A percentile compares a stretch with the other conserved stretches of the same genome.
Evolutionary conservation across 1,140 invertebrate genomes (phyloP).

Genomic region (Dendroctonus valens): DNA sequence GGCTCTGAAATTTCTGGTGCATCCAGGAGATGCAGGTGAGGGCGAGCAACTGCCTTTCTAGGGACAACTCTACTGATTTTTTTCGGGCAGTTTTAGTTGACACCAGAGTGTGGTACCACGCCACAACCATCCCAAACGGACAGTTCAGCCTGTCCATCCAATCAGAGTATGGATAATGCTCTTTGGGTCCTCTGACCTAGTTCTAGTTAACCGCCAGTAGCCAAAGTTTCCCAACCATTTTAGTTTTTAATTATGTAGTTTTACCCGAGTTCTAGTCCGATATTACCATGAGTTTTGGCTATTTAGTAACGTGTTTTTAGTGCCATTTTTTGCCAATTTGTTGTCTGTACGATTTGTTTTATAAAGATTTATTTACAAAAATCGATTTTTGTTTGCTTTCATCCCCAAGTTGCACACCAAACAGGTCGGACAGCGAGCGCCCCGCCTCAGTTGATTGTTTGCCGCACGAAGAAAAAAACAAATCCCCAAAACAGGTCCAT

Average conservation of each 20-base stretch:
- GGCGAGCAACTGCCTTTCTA: slow-evolving; percentile 22
- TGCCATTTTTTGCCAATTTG: slow-evolving; percentile 3
- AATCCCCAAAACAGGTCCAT: slow-evolving; percentile 25
- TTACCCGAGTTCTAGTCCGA: too few species aligned
- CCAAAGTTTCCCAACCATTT: not conserved
- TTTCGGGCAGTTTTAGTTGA: slow-evolving; percentile 73
- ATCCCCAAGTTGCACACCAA: not conserved
- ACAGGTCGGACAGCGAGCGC: not conserved
- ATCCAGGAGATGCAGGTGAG: slow-evolving; percentile 83
- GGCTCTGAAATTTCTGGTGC: slow-evolving; percentile 72
- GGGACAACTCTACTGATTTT: not conserved
- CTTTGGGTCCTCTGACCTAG: not conserved
- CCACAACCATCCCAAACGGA: slow-evolving; percentile 78
- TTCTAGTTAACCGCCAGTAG: not conserved
- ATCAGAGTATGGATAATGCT: slow-evolving; percentile 81
- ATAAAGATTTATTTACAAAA: not conserved
- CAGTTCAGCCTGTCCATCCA: slow-evolving; percentile 87
- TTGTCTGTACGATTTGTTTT: not conserved
- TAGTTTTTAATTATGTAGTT: too few species aligned
- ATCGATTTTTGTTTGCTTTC: not conserved
- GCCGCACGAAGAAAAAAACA: not conserved
- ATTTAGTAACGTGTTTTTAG: not conserved
- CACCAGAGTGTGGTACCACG: slow-evolving; percentile 91
- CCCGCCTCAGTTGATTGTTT: too few species aligned
- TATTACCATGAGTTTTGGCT: too few species aligned